phyloP scores from a whole-genome alignment of 2,888 invertebrate genomes.

The Drosophila putrida region DNA sequence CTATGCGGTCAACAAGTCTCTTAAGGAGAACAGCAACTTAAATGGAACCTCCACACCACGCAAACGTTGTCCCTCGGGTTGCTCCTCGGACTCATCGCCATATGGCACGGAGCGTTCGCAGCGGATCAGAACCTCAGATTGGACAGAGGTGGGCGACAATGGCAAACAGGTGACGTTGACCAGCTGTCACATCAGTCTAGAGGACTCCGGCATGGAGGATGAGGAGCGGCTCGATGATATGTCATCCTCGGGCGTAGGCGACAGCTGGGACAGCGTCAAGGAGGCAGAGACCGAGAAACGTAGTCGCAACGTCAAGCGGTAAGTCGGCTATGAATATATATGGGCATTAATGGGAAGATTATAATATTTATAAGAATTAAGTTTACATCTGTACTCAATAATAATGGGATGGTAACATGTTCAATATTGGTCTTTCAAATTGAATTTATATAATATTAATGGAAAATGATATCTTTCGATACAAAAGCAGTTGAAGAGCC shows the following conservation, averaged over 20 bases:
- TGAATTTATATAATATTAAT: background rate
- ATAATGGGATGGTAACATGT: background rate
- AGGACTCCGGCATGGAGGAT: slow-evolving; percentile 86
- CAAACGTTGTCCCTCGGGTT: slow-evolving; percentile 84
- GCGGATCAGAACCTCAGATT: slow-evolving; percentile 86
- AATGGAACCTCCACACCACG: slow-evolving; percentile 70
- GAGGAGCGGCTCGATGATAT: slow-evolving; percentile 85
- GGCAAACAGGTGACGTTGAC: slow-evolving; percentile 87
- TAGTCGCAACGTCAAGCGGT: slow-evolving; percentile 81
- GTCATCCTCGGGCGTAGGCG: slow-evolving; percentile 85
- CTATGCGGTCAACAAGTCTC: slow-evolving; percentile 72
- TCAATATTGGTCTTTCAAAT: background rate
- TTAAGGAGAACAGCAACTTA: slow-evolving; percentile 56
- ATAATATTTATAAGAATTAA: background rate
- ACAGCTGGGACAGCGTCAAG: slow-evolving; percentile 86
- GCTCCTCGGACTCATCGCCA: slow-evolving; percentile 85
- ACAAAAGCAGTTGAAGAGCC: background rate
- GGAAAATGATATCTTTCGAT: background rate
- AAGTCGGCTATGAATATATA: slow-evolving; percentile 50
- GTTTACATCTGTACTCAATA: background rate
- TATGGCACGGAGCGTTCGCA: slow-evolving; percentile 84
- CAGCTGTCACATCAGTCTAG: slow-evolving; percentile 87
- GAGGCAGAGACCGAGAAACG: slow-evolving; percentile 83
- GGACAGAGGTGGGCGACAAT: slow-evolving; percentile 87
- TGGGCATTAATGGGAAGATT: background rate